Percentiles rank a stretch among this genome's conserved stretches.
Conservation (phyloP, 2,113 vertebrate genomes). For the Alligator mississippiensis region DNA sequence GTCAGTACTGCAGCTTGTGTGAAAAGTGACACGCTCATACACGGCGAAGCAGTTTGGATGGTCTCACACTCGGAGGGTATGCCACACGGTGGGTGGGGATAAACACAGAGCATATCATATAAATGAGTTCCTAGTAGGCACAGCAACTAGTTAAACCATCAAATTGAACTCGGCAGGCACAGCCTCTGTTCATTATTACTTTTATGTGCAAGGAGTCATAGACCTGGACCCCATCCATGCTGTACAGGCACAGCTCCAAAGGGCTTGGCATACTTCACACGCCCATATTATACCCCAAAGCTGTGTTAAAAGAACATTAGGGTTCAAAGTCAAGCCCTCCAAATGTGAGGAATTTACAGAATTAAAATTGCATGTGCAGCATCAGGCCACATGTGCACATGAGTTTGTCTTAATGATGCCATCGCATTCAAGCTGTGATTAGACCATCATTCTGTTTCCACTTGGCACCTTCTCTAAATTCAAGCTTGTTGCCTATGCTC, state of each 20-base stretch:
- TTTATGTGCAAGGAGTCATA: neutral
- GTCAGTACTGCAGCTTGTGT: constrained; percentile 58
- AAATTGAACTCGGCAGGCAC: constrained; percentile 10
- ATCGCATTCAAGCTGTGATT: no score
- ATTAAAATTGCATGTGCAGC: no score
- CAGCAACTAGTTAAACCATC: constrained; percentile 3
- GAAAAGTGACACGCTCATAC: constrained; percentile 37
- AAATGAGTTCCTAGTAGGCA: neutral
- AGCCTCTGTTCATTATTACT: constrained; percentile 37
- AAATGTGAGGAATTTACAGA: neutral
- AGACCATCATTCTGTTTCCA: no score
- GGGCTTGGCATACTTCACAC: neutral
- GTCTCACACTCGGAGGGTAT: constrained; percentile 55
- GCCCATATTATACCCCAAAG: neutral
- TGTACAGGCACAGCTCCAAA: neutral
- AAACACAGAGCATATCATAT: neutral
- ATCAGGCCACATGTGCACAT: no score
- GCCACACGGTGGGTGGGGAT: constrained; percentile 29
- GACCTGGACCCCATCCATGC: neutral
- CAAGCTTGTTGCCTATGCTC: no score
- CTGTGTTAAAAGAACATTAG: neutral
- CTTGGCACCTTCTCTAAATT: no score
- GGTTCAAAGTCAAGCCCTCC: neutral
- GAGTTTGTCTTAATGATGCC: no score
- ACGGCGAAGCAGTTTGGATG: constrained; percentile 47